Evolutionary conservation across 2,888 invertebrate species (phyloP).

Genomic region (Chalcosyrphus nemorum): DNA sequence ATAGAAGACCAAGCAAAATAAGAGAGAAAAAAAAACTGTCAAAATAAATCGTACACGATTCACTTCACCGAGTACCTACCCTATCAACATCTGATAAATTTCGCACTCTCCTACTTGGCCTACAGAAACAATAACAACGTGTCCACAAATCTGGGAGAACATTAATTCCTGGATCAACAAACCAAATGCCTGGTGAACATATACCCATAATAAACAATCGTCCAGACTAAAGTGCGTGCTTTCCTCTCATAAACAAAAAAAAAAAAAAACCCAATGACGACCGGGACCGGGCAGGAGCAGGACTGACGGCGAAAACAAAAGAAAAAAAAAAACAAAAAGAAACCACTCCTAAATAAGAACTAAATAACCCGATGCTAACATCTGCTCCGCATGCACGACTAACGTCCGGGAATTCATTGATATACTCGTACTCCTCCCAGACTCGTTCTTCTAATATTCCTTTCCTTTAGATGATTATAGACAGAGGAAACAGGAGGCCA

Average conservation of each 20-base stretch:
- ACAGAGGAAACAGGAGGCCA: neutral
- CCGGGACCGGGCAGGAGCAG: too few relatives aligned
- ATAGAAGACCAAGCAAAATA: neutral
- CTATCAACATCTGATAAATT: conserved; percentile 36
- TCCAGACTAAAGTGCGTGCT: conserved; percentile 37
- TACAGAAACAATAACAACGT: too few relatives aligned
- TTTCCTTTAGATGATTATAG: neutral
- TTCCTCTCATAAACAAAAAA: conserved; percentile 30
- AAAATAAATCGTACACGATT: conserved; percentile 19
- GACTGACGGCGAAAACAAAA: neutral
- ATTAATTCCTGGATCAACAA: conserved; percentile 52
- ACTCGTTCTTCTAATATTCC: conserved; percentile 10
- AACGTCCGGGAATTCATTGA: conserved; percentile 19
- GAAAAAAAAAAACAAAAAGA: neutral
- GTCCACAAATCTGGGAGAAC: conserved; percentile 30
- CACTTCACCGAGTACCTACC: neutral
- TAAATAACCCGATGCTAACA: conserved; percentile 30
- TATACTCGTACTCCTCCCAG: neutral
- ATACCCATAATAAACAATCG: conserved; percentile 44
- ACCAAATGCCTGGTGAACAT: conserved; percentile 5
- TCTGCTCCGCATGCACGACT: conserved; percentile 50
- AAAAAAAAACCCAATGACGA: neutral
- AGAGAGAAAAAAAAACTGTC: neutral
- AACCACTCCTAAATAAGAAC: neutral
- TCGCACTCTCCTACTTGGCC: conserved; percentile 17